These are phyloP conservation scores for Hipposideros armiger DNA, from an alignment of 2,113 vertebrate species.

Conservation along the genomic window DNA sequence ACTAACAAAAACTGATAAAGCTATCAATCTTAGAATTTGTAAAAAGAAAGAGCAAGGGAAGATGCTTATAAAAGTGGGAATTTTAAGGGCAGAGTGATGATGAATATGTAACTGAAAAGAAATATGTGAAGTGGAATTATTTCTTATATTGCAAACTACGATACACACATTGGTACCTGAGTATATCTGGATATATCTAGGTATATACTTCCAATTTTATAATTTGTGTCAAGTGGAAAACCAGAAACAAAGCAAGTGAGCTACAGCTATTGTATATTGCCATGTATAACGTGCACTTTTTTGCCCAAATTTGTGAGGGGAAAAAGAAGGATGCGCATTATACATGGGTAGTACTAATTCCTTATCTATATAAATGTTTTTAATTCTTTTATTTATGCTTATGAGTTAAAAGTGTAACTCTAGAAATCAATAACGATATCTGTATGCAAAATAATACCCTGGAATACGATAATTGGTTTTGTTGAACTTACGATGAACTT, in stretches of 20 bases:
- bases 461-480: too few species aligned
- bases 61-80: constrained; percentile 5
- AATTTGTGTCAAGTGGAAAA: constrained; percentile 36
- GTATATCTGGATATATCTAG: background rate
- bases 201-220: background rate
- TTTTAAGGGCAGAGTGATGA: constrained; percentile 25
- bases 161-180: background rate
- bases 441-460: too few species aligned
- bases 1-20: constrained; percentile 35
- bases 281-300: too few species aligned
- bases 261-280: background rate
- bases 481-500: too few species aligned
- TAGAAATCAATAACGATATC: too few species aligned
- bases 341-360: too few species aligned
- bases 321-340: too few species aligned
- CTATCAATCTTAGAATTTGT: constrained; percentile 32
- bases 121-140: constrained; percentile 17
- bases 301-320: too few species aligned
- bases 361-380: too few species aligned
- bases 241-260: background rate
- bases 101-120: constrained; percentile 39
- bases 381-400: too few species aligned
- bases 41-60: background rate
- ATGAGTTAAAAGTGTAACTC: too few species aligned
- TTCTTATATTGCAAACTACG: constrained; percentile 34